Conservation (phyloP, 2,113 vertebrate genomes). For the Dasyurus viverrinus region DNA sequence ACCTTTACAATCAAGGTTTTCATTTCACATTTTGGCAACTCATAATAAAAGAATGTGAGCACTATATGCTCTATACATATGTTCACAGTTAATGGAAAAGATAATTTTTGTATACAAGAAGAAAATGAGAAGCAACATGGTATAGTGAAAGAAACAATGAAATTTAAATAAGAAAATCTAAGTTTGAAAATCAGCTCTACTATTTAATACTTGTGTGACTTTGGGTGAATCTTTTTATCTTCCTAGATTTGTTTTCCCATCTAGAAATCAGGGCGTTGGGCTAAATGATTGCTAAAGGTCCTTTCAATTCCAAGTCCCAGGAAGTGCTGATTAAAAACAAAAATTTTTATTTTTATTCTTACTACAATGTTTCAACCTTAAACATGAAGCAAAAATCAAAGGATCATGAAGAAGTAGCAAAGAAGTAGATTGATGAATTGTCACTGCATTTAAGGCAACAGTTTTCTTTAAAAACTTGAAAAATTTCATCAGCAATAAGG, state of each 20-base stretch:
- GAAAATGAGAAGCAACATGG: not conserved
- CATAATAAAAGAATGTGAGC: not conserved
- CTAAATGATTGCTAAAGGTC: not conserved
- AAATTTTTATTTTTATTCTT: not conserved
- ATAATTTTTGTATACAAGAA: not conserved
- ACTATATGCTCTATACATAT: not conserved
- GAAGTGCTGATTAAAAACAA: not conserved
- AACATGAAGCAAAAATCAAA: not conserved
- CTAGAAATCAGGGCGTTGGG: not conserved
- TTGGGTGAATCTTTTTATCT: not conserved
- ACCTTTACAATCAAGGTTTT: not conserved
- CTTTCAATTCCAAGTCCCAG: not conserved
- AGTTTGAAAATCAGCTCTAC: not conserved
- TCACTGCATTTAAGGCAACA: not conserved
- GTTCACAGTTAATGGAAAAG: not conserved
- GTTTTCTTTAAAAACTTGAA: not conserved
- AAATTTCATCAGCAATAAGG: not conserved
- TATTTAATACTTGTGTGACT: not conserved
- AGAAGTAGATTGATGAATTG: not conserved
- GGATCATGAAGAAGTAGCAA: not conserved
- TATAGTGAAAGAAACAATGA: not conserved
- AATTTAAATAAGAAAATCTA: not conserved
- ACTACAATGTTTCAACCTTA: not conserved
- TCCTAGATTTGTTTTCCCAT: not conserved
- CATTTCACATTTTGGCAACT: not conserved